Evolutionary conservation across 2,797 vertebrate species (phyloP).

Genomic region (Sarcoramphus papa): DNA sequence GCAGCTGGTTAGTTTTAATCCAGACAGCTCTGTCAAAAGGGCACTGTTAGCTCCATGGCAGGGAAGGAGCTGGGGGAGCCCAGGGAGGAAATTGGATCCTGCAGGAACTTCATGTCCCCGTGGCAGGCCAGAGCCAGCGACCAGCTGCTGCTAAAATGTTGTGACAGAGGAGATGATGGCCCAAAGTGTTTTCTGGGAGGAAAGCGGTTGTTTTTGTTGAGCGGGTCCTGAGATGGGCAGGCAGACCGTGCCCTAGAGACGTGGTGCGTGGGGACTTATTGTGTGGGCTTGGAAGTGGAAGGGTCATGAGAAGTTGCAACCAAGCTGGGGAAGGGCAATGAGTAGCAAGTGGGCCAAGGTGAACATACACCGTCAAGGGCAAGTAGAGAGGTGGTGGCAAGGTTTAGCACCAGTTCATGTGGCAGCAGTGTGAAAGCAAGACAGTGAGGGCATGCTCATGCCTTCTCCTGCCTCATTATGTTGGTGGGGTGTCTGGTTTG

Average conservation of each 20-base stretch:
- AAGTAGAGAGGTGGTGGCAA: background rate
- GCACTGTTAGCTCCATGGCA: background rate
- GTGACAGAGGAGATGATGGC: background rate
- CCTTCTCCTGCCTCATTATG: background rate
- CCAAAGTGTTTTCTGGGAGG: background rate
- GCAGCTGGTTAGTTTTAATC: background rate
- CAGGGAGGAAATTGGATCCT: background rate
- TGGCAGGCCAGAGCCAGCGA: background rate
- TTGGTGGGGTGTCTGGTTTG: background rate
- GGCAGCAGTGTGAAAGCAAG: background rate
- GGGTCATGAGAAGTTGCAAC: background rate
- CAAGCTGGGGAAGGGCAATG: background rate
- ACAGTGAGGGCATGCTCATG: background rate
- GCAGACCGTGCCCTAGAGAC: background rate
- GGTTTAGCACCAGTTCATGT: background rate
- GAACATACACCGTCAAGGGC: background rate
- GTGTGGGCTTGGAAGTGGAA: background rate
- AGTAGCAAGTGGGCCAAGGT: background rate
- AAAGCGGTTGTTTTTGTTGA: background rate
- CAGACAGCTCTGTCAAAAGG: background rate
- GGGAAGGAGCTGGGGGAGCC: background rate
- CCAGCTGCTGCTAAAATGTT: background rate
- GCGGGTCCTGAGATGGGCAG: background rate
- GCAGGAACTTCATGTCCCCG: background rate
- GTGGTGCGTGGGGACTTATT: accelerated